Evolutionary conservation across 2,797 vertebrate species (phyloP), one percentile per base, ranked within the genome.

Genomic region (Rhodeus uyekii): DNA sequence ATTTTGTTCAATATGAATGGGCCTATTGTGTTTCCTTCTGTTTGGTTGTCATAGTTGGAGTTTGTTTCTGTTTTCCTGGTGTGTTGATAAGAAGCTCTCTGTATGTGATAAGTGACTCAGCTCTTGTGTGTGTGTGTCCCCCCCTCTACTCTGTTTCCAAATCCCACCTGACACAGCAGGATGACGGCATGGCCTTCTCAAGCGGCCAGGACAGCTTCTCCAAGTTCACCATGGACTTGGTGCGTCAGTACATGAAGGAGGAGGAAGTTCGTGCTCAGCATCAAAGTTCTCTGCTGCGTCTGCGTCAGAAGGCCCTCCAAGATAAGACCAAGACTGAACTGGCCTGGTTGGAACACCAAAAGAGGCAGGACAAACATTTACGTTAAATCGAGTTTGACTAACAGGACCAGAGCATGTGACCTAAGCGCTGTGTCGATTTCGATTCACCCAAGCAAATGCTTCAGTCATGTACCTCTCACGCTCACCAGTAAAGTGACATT

Each of bases 201-300:
- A 93, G 95, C 34, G 98, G 96, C 1, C 97, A 99, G 81, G 95
- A 98, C 65, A 98, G 97, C 90, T 99, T 99, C 89, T 98, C 96
- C 32, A 96, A 96, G 86, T 99, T 99, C 89, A 99, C 98, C 3
- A 98, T 99, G 97, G 96, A 98, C 87, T 98, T 99, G 97, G 98
- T 99, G 34, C 95, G 96, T 5, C 98, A 99, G 86, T 98, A 99
- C 88, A 99, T 99, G 98, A 98, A 96, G 80, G 98, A 99, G 64
- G 97, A 99, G 84, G 98, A 99, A 83, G 95, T 98, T 82, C 90
- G 98, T 34, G 96, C 98, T 18, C 96, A 97, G 89, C 98, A 99
- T 89, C 98, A 99, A 87, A 97, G 96, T 84, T 97, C 98, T 0
- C 92, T 99, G 36, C 93, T 99, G 83, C 95, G 92, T 27, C 96